Evolutionary conservation across 2,888 invertebrate genomes (phyloP), one percentile per base, ranked within the genome.

Genomic region (Catocala fraxini): DNA sequence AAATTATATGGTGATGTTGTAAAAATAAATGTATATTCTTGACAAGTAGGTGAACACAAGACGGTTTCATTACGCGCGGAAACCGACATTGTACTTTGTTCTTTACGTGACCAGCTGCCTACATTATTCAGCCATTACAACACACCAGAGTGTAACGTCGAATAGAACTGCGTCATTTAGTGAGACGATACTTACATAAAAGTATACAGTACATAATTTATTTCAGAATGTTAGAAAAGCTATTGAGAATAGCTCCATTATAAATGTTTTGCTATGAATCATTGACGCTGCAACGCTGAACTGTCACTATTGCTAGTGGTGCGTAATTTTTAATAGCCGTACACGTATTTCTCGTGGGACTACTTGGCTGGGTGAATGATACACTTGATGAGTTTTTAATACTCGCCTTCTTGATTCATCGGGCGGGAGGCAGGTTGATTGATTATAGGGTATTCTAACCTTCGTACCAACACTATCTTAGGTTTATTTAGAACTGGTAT

Each of bases 111-210:
- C 84, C 84, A 82, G 82, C 79, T 81, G 85, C 80, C 78, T 85
- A 88, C 86, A 85, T 86, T 87, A 87, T 85, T 85, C 84, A 78
- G 74, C 84, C 85, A 89, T 89, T 89, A 82, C 80, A 76, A 74
- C 80, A 81, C 77, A 73, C 70, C 57, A 46, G 51, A 59, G 54
- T 63, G 57, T 75, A 73, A 73, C 70, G 81, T 77, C 76, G 75
- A 77, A 75, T 63, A 73, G 65, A 65, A 67, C 69, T 71, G 63
- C 70, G 80, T 79, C 79, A 82, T 84, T 79, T 79, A 66, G 53
- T 4, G 13, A 49, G 35, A 39, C 41, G 11, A 11, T 39, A 48
- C 34, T 15, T 42, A 42, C 1, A n/a, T 12, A 55, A 12, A 51
- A 43, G 42, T 61, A 45, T 4, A 57, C n/a, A 45, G 4, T 43